Base-by-base conservation (phyloP, 1,140 invertebrate species). In the Drosophila bocki region DNA sequence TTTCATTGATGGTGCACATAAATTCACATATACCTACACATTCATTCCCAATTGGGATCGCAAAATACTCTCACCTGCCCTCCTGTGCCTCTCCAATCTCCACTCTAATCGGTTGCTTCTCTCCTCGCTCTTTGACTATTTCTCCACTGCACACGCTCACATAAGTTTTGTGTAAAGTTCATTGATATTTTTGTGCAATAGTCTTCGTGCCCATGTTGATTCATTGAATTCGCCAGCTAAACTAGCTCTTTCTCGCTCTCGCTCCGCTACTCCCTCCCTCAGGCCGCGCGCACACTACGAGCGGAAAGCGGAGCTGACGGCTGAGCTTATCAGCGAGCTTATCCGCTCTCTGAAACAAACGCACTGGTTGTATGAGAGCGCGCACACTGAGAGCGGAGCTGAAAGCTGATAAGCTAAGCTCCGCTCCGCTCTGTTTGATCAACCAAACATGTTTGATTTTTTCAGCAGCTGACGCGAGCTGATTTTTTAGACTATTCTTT, bases 151-250 rank as follows among this genome's bases (percentile, higher is more conserved):
- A 70, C 59, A 63, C 80, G 70, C 70, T 85, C 65, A 47, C 72
- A 71, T 82, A 82, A 76, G 74, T 76, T 86, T 90, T 80, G 72
- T 86, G 75, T 91, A 91, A 87, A 88, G 90, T 91, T 91, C 90
- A 91, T 91, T 91, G 90, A 91, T 91, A 91, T 91, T 90, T 91
- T 88, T 78, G 67, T 86, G 84, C 80, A 75, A 63, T 77, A 60
- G 84, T 91, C 63, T 91, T 75, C 69, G 72, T 74, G 72, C 60
- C 80, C 77, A 88, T 91, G 82, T 84, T 91, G 90, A 91, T 91
- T 91, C 90, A 91, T 91, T 91, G 90, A 91, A 88, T 72, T 83
- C 65, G 79, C 56, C 44, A 70, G 63, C 75, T 29, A 75, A 82
- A 78, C 82, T 78, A 86, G 64, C 82, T 78, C 74, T 59, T 57